Base-by-base conservation (phyloP, 2,888 invertebrate genomes). In the Hypercompe scribonia region DNA sequence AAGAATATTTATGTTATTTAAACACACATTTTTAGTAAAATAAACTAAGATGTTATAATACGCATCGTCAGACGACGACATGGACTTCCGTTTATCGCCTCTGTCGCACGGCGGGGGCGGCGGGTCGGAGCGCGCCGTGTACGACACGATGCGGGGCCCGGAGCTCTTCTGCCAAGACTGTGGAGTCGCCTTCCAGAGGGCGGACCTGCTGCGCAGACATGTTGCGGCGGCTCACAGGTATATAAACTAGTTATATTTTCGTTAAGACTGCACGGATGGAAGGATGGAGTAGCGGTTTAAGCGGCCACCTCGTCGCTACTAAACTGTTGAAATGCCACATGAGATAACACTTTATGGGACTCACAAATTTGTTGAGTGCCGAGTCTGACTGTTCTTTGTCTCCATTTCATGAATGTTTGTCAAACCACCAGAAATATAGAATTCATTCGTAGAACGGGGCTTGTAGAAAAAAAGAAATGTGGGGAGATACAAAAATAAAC, bases 161-260 rank as follows among this genome's bases (percentile, higher is more conserved):
- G 94, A 95, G 84, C 90, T 96, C 75, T 96, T 96, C 91, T 98
- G 98, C 86, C 96, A 97, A 78, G 97, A 97, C 76, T 98, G 98
- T 87, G 98, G 98, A 68, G 97, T 97, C 82, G 97, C 97, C 3
- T 98, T 98, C 92, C 97, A 98, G 87, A 96, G 98, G 28, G 96
- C 97, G 63, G 98, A 98, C 89, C 94, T 98, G 83, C 93, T 98
- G 73, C 96, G 97, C 72, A 95, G 98, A 21, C 98, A 98, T 88
- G 96, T 96, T 36, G 96, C 97, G 66, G 95, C 96, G 0, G 96
- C 96, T 3, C 96, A 96, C 79, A 95, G 94, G 96, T 95, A 50
- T 42, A 4, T 11, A 42, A 39, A 34, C 3, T 4, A 15, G 10
- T 63, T 63, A n/a, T 58, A 3, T 11, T n/a, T n/a, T n/a, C n/a